These are phyloP conservation scores for Drosophila anomalata DNA, from an alignment of 2,888 invertebrate genomes.

Conservation along the genomic window DNA sequence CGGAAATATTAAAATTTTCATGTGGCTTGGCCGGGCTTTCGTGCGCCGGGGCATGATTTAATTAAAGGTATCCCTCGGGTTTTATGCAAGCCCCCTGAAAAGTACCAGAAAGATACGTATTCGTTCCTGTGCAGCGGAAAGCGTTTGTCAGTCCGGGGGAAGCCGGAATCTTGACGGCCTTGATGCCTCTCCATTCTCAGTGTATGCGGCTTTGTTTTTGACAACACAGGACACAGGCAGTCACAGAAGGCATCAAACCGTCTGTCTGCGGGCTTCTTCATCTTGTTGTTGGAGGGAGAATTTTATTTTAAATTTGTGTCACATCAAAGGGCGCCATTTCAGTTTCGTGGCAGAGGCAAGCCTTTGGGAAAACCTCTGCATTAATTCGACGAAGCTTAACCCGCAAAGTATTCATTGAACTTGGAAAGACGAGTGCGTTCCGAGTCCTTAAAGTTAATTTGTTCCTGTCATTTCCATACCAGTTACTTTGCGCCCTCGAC, in stretches of 20 bases:
- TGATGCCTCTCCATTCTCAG: conserved; percentile 4
- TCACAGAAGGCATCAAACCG: conserved; percentile 22
- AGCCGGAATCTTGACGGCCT: conserved; percentile 18
- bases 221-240: conserved; percentile 14
- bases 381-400: neutral
- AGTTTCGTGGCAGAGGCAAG: conserved; percentile 3
- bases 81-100: conserved; percentile 1
- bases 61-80: conserved; percentile 11
- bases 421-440: conserved; percentile 2
- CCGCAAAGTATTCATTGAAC: conserved; percentile 18
- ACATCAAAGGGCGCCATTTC: conserved; percentile 39
- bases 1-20: conserved; percentile 35
- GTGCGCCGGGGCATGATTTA: conserved; percentile 20
- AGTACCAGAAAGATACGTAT: neutral
- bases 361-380: conserved; percentile 20
- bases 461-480: conserved; percentile 17
- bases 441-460: conserved; percentile 7
- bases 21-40: conserved; percentile 1
- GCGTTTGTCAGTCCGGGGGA: conserved; percentile 35
- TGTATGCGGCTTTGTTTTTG: conserved; percentile 37
- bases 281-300: conserved; percentile 9
- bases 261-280: conserved; percentile 29
- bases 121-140: conserved; percentile 41
- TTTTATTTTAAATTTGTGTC: conserved; percentile 29
- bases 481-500: conserved; percentile 2